A percentile compares a stretch with the other conserved stretches of the same genome.
phyloP scores from a whole-genome alignment of 2,113 vertebrate genomes.

The Epinephelus cyanopodus region DNA sequence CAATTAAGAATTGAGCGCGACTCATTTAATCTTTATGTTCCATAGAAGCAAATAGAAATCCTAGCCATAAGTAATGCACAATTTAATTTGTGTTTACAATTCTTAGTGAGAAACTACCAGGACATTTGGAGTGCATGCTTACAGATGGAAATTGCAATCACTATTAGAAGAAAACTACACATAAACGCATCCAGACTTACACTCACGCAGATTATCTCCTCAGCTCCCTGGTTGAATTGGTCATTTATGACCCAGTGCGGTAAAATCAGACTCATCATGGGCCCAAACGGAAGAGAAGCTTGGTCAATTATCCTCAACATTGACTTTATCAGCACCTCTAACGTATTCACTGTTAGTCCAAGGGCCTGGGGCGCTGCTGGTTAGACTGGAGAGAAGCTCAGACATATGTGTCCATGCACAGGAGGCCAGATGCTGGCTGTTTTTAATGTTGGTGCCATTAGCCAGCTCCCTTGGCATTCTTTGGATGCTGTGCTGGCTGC shows the following conservation, averaged over 20 bases:
- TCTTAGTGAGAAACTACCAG: slow-evolving; percentile 2
- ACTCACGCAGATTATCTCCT: slow-evolving; percentile 4
- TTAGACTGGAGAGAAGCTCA: slow-evolving; percentile 63
- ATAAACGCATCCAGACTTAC: slow-evolving; percentile 57
- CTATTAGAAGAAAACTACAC: slow-evolving; percentile 52
- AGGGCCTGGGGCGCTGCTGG: slow-evolving; percentile 58
- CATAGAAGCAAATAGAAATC: slow-evolving; percentile 14
- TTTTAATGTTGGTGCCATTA: slow-evolving; percentile 80
- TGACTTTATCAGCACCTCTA: slow-evolving; percentile 63
- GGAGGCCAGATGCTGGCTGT: slow-evolving; percentile 76
- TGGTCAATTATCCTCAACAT: slow-evolving; percentile 54
- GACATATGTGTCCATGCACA: slow-evolving; percentile 68
- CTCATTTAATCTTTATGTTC: slow-evolving; percentile 35
- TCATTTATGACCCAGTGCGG: slow-evolving; percentile 42
- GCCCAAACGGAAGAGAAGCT: slow-evolving; percentile 24
- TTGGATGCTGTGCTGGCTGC: slow-evolving; percentile 62
- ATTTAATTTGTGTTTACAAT: slow-evolving; percentile 36
- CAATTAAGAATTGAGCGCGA: slow-evolving; percentile 26
- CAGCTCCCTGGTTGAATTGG: slow-evolving; percentile 29
- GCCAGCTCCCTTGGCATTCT: slow-evolving; percentile 71
- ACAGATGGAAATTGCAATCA: slow-evolving; percentile 39
- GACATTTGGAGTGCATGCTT: slow-evolving; percentile 5
- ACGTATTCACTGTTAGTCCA: slow-evolving; percentile 64
- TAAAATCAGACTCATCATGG: slow-evolving; percentile 53
- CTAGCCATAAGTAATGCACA: slow-evolving; percentile 13